phyloP scores from a whole-genome alignment of 1,140 invertebrate genomes.

The Acyrthosiphon pisum region DNA sequence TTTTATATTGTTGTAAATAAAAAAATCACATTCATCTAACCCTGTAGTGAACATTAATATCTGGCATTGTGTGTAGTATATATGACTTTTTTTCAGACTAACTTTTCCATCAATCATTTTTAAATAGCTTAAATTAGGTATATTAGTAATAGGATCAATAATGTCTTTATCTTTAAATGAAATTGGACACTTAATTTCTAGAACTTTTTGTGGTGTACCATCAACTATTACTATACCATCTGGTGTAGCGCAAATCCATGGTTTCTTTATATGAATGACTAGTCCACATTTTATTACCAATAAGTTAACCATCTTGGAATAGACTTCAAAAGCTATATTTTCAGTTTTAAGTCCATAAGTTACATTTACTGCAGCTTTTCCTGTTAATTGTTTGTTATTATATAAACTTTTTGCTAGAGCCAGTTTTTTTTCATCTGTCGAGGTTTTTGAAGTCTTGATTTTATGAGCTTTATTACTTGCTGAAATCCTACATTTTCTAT shows the following conservation, averaged over 20 bases:
- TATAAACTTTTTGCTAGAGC: background rate
- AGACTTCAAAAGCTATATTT: background rate
- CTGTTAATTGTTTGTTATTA: background rate
- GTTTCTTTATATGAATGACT: background rate
- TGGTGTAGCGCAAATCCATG: no score
- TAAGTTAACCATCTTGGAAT: background rate
- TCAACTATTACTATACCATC: no score
- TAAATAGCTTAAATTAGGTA: background rate
- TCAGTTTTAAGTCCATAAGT: background rate
- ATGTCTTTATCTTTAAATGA: background rate
- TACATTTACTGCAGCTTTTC: background rate
- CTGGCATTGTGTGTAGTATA: background rate
- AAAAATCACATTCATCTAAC: background rate
- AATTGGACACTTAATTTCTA: background rate
- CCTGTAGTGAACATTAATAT: background rate
- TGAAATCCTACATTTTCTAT: background rate
- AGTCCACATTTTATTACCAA: background rate
- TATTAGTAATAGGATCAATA: background rate
- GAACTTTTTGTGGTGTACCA: background rate
- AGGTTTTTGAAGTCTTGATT: background rate
- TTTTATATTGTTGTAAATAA: background rate
- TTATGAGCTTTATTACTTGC: constrained; percentile 1
- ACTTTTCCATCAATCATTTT: background rate
- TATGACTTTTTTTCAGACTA: background rate
- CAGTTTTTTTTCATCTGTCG: background rate